phyloP scores from a whole-genome alignment of 2,888 invertebrate genomes.

The Temnothorax rugatulus region DNA sequence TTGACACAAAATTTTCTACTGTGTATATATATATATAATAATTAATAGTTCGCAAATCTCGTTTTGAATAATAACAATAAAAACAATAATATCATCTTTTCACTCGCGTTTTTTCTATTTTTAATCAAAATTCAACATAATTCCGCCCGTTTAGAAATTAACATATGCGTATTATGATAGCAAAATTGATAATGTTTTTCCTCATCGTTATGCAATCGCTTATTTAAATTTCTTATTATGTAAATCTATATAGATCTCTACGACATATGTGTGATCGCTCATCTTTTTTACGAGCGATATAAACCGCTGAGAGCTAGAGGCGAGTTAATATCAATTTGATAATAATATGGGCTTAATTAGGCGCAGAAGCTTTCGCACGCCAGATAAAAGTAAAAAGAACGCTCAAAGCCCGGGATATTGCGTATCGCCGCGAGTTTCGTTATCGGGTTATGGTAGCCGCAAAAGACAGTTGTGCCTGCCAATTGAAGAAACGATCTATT shows the following conservation, averaged over 20 bases:
- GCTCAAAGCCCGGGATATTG: not conserved
- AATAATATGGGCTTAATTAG: slow-evolving; percentile 34
- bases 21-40: not conserved
- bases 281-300: slow-evolving; percentile 33
- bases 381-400: slow-evolving; percentile 34
- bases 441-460: slow-evolving; percentile 25
- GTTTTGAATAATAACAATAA: not conserved
- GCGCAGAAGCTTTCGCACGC: slow-evolving; percentile 36
- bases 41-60: not conserved
- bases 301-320: slow-evolving; percentile 74
- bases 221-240: slow-evolving; percentile 2
- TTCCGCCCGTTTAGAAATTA: not conserved
- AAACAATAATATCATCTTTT: not conserved
- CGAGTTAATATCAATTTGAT: slow-evolving; percentile 69
- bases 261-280: not conserved
- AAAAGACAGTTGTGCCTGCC: not conserved
- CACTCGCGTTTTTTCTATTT: not conserved
- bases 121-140: not conserved
- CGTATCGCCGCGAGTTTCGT: slow-evolving; percentile 13
- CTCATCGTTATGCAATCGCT: not conserved
- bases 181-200: not conserved
- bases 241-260: slow-evolving; percentile 12
- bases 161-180: not conserved
- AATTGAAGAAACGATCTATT: slow-evolving; percentile 18
- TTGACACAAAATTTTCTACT: too few species aligned